Evolutionary conservation across 2,797 vertebrate genomes (phyloP), one percentile per base, ranked within the genome.

Genomic region (Aeoliscus strigatus): DNA sequence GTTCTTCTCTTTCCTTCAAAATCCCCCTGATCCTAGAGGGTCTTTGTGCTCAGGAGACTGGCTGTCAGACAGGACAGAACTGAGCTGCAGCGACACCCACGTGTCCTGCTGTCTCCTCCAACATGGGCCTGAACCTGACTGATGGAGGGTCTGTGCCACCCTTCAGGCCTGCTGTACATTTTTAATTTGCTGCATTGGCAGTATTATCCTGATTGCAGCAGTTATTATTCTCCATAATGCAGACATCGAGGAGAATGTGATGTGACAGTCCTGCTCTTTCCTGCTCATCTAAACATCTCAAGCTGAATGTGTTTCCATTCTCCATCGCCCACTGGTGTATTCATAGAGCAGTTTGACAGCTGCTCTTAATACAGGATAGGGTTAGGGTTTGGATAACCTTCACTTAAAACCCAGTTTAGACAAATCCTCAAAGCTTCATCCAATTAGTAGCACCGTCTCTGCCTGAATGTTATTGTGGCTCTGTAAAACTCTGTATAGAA

Each of bases 381-480:
- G n/a, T n/a, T n/a, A n/a, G n/a, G n/a, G n/a, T n/a, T n/a, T n/a
- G n/a, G 60, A 64, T 82, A 76, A 86, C 78, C 75, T 74, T 72
- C 46, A 66, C 53, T 60, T 48, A 51, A 61, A 54, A 79, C 67
- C 65, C 60, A 60, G 67, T 74, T 77, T 75, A 68, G 73, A 71
- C 39, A 15, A 29, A 31, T 54, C 43, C 57, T 55, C 23, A 60
- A 60, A 54, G 50, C 52, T 53, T 77, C 31, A 82, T 80, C 78
- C 65, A 77, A 72, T 84, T 82, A 81, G 52, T 42, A 48, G 59
- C 54, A 52, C 63, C 66, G 38, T 56, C 45, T n/a, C n/a, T n/a
- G 43, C 28, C 47, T 58, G 39, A 29, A 42, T n/a, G n/a, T n/a
- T n/a, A n/a, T n/a, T n/a, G n/a, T n/a, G 25, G 17, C 43, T 27